Base-by-base conservation (phyloP, 2,113 vertebrate genomes). In the Gasterosteus aculeatus region DNA sequence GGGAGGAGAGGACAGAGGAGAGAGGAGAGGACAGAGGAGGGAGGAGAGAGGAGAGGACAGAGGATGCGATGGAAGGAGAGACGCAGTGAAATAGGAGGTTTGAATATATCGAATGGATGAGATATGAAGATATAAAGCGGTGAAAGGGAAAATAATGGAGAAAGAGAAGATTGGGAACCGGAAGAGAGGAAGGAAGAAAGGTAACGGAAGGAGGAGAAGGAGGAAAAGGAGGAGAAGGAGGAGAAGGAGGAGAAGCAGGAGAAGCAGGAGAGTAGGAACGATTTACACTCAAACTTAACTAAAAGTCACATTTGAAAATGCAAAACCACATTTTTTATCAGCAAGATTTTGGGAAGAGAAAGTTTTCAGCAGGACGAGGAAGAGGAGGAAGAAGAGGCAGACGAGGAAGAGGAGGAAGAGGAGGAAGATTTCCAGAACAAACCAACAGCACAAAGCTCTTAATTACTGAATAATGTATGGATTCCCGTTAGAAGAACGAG, bases 401-500 rank as follows among this genome's bases (percentile, higher is more conserved):
- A 35, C 6, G 6, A 3, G 4, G 10, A 18, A 66, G 69, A 19
- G 56, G 63, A 16, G 35, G 56, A 57, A n/a, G 46, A 59, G 58
- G 62, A 1, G 61, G 70, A 16, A 58, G 71, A 51, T 42, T 18
- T 67, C 73, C 76, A 83, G 72, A 85, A 72, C 10, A 80, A 74
- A 83, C 38, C 68, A 82, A 73, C 71, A 80, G 57, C 73, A 78
- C 72, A 85, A 76, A 85, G n/a, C 68, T 78, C 83, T 82, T 87
- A 83, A 89, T 92, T 87, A 81, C 58, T 73, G 84, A 84, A 86
- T 89, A 86, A 92, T 84, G 83, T 64, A 89, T 83, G 76, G 67
- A 11, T 54, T 46, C 46, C 81, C 81, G 66, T 68, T 69, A 78
- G 69, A 65, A 75, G 72, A 16, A 44, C 75, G 70, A 49, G 77